Evolutionary conservation across 2,888 invertebrate species (phyloP).

Genomic region (Zele albiditarsus): DNA sequence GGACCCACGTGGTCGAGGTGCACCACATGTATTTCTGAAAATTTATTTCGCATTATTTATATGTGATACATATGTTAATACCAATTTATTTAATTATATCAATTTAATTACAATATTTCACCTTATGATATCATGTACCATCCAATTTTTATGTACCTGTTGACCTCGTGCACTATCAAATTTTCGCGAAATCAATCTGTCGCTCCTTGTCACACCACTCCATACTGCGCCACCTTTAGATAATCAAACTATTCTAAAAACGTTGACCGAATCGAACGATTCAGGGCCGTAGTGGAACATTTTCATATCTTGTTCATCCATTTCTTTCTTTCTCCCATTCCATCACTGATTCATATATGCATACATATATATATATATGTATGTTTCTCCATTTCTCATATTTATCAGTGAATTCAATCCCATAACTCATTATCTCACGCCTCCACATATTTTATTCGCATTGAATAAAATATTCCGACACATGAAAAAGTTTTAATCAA

Average conservation of each 20-base stretch:
- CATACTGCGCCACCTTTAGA: conserved; percentile 53
- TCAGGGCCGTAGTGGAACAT: conserved; percentile 46
- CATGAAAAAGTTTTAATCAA: too few relatives aligned
- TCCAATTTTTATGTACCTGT: conserved; percentile 29
- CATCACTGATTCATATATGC: neutral
- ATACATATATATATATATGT: too few relatives aligned
- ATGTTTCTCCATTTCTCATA: neutral
- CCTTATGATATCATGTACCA: conserved; percentile 10
- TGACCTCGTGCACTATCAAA: conserved; percentile 38
- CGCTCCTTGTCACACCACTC: conserved; percentile 53
- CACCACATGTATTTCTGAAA: conserved; percentile 53
- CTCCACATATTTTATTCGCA: too few relatives aligned
- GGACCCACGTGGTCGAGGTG: conserved; percentile 62
- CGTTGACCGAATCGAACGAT: conserved; percentile 53
- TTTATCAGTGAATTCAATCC: neutral
- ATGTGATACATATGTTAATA: neutral
- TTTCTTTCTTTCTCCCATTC: neutral
- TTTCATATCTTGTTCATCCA: neutral
- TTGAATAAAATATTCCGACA: too few relatives aligned
- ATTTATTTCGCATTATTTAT: conserved; percentile 20
- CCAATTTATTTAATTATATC: neutral
- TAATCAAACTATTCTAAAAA: conserved; percentile 50
- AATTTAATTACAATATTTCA: neutral
- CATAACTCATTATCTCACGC: too few relatives aligned
- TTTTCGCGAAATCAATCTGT: conserved; percentile 39